Evolutionary conservation across 2,888 invertebrate species (phyloP).

Genomic region (Blastobasis adustella): DNA sequence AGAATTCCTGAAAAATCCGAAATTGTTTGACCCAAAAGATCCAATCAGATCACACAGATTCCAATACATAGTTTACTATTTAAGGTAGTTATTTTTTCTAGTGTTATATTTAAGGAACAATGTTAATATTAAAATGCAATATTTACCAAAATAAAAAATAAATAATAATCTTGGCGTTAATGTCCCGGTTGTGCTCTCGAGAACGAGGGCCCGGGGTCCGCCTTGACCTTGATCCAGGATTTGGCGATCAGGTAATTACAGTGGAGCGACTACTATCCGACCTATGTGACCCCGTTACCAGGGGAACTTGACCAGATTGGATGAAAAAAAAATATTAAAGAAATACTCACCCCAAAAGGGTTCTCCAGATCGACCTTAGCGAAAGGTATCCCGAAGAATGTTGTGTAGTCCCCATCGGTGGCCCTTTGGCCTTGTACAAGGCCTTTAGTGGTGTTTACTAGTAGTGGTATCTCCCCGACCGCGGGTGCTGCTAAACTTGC

Average conservation of each 20-base stretch:
- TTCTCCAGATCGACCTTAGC: conserved; percentile 37
- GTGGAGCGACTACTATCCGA: no score
- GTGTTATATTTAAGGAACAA: no score
- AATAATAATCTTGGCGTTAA: no score
- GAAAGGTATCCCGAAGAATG: conserved; percentile 51
- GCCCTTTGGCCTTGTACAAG: conserved; percentile 28
- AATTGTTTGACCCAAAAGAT: conserved; percentile 90
- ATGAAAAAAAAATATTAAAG: no score
- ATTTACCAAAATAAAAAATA: no score
- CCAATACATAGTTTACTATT: conserved; percentile 44
- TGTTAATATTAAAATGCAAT: no score
- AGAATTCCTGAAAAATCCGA: conserved; percentile 89
- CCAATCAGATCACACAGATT: conserved; percentile 88
- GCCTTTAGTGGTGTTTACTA: conserved; percentile 30
- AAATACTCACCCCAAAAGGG: conserved; percentile 42
- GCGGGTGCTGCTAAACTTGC: neutral
- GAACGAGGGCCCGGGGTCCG: no score
- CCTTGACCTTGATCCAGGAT: no score
- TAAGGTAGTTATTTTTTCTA: conserved; percentile 2
- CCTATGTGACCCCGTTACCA: no score
- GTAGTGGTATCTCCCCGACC: conserved; percentile 9
- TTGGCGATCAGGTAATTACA: no score
- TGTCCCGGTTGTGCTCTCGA: no score
- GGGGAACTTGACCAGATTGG: no score
- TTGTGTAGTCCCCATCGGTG: conserved; percentile 29